Evolutionary conservation across 2,797 vertebrate genomes (phyloP).

Genomic region (Pampus argenteus): DNA sequence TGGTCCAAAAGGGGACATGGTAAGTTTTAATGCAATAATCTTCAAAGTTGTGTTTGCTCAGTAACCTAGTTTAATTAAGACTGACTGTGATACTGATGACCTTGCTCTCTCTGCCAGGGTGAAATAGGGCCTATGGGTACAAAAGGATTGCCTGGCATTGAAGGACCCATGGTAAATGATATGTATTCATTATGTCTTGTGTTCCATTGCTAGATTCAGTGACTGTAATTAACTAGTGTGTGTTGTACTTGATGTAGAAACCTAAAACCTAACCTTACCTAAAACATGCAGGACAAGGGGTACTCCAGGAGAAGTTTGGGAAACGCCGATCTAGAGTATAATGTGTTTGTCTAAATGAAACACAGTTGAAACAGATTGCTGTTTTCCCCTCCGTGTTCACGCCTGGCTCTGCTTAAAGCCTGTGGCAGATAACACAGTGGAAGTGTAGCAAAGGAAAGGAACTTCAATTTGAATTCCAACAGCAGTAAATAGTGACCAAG

Average conservation of each 20-base stretch:
- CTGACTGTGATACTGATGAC: neutral
- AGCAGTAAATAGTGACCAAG: neutral
- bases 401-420: too few species aligned
- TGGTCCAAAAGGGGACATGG: constrained; percentile 85
- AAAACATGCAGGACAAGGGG: too few species aligned
- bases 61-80: neutral
- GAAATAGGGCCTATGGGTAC: constrained; percentile 70
- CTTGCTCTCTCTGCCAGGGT: constrained; percentile 74
- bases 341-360: too few species aligned
- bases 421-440: too few species aligned
- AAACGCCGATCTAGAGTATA: neutral
- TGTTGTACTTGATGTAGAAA: neutral
- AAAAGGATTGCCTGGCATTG: constrained; percentile 81
- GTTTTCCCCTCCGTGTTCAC: too few species aligned
- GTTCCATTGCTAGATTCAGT: neutral
- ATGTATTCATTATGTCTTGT: neutral
- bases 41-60: neutral
- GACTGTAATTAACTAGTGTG: neutral
- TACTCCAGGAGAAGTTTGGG: too few species aligned
- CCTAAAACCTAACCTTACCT: too few species aligned
- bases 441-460: neutral
- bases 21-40: constrained; percentile 62
- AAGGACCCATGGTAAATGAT: constrained; percentile 84
- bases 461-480: neutral
- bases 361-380: too few species aligned